These are phyloP conservation scores for Drosophila ezoana DNA, from an alignment of 2,888 invertebrate species.

Conservation along the genomic window DNA sequence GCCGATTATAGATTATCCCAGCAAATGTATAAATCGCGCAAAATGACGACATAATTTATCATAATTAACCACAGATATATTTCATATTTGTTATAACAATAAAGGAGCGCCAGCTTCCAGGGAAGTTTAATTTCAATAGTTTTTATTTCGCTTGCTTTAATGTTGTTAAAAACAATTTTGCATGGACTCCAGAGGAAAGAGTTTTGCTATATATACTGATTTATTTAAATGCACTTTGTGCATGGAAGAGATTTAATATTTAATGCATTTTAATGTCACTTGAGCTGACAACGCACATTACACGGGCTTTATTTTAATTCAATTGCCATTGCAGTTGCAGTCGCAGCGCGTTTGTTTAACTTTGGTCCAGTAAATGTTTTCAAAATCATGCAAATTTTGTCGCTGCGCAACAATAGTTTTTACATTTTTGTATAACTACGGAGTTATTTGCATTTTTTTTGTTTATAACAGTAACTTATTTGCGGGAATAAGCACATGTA, in stretches of 20 bases:
- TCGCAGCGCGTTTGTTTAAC: slow-evolving; percentile 10
- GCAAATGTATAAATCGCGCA: no score
- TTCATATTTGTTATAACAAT: no score
- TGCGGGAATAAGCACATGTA: background rate
- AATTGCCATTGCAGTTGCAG: slow-evolving; percentile 32
- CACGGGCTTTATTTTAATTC: slow-evolving; percentile 59
- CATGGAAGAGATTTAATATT: slow-evolving; percentile 44
- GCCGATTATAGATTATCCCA: no score
- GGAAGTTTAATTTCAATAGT: background rate
- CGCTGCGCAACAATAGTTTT: slow-evolving; percentile 2
- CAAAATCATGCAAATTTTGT: slow-evolving; percentile 32
- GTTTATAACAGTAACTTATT: background rate
- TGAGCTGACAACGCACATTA: slow-evolving; percentile 57
- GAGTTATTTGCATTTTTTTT: slow-evolving; percentile 16
- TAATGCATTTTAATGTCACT: slow-evolving; percentile 71
- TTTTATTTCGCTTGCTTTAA: slow-evolving; percentile 4
- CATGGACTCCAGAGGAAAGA: slow-evolving; percentile 6
- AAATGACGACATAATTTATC: no score
- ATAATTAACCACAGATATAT: no score
- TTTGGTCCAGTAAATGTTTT: slow-evolving; percentile 30
- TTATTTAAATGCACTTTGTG: slow-evolving; percentile 68
- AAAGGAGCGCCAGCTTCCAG: background rate
- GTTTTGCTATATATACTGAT: slow-evolving; percentile 28
- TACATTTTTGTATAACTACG: slow-evolving; percentile 1
- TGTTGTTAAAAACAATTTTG: slow-evolving; percentile 23